Evolutionary conservation across 2,113 vertebrate species (phyloP).

Genomic region (Passer domesticus): DNA sequence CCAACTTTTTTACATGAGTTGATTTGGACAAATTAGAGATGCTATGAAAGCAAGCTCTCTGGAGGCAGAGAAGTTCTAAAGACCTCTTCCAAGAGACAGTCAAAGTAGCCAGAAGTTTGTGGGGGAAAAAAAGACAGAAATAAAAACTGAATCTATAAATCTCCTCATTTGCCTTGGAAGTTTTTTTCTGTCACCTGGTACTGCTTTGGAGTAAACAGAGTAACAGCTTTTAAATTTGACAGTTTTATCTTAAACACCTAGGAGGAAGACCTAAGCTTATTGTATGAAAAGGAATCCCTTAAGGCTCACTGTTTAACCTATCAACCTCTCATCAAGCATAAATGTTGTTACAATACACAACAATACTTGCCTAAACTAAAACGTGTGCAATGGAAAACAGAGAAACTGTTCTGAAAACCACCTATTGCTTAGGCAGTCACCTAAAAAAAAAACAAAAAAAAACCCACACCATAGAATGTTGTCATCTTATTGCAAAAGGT

Average conservation of each 20-base stretch:
- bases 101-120: background rate
- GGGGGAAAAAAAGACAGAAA: background rate
- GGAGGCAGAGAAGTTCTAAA: background rate
- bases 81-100: background rate
- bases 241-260: background rate
- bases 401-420: background rate
- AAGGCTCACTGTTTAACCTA: background rate
- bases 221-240: background rate
- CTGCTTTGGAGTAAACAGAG: background rate
- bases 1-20: slow-evolving; percentile 7
- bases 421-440: background rate
- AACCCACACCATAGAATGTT: no score
- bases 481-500: no score
- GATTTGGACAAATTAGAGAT: background rate
- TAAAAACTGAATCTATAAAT: background rate
- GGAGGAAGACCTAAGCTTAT: background rate
- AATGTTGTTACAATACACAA: background rate
- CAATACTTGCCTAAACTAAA: background rate
- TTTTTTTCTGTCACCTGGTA: background rate
- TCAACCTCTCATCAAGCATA: background rate
- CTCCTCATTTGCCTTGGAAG: background rate
- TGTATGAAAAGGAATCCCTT: background rate
- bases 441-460: background rate
- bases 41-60: background rate
- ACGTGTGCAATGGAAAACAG: background rate